phyloP scores from a whole-genome alignment of 2,797 vertebrate species.

The Oreonectes daqikongensis region DNA sequence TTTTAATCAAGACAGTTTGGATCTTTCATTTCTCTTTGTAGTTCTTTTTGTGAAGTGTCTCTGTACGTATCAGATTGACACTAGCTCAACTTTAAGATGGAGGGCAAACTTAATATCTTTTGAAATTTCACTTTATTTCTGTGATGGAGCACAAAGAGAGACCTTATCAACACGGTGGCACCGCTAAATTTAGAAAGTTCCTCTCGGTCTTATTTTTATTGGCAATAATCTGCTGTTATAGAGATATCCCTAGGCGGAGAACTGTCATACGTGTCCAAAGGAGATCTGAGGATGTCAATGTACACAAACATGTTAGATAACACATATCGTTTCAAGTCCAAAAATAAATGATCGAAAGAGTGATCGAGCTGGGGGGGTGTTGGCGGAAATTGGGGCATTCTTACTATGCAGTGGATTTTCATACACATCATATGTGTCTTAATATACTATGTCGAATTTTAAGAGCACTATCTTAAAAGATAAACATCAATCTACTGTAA shows the following conservation, averaged over 20 bases:
- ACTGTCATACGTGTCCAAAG: constrained; percentile 47
- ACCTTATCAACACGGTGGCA: constrained; percentile 38
- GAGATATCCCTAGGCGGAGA: constrained; percentile 30
- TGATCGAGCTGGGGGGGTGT: neutral
- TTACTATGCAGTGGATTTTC: neutral
- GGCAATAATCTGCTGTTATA: constrained; percentile 31
- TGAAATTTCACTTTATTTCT: constrained; percentile 40
- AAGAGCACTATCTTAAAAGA: no score
- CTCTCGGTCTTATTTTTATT: constrained; percentile 37
- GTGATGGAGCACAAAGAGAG: constrained; percentile 41
- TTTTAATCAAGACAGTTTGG: constrained; percentile 36
- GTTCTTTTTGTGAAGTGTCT: constrained; percentile 1
- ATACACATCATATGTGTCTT: neutral
- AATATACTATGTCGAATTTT: neutral
- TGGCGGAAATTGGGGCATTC: neutral
- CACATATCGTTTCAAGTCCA: constrained; percentile 13
- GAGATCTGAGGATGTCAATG: constrained; percentile 34
- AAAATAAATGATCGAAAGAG: constrained; percentile 6
- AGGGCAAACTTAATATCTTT: constrained; percentile 46
- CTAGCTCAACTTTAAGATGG: constrained; percentile 14
- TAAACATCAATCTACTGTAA: no score
- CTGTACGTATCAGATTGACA: constrained; percentile 27
- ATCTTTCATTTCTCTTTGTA: constrained; percentile 12
- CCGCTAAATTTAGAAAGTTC: constrained; percentile 45
- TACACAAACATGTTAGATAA: constrained; percentile 31